These are phyloP conservation scores for Patella ulyssiponensis DNA, from an alignment of 2,888 invertebrate genomes.

Conservation along the genomic window DNA sequence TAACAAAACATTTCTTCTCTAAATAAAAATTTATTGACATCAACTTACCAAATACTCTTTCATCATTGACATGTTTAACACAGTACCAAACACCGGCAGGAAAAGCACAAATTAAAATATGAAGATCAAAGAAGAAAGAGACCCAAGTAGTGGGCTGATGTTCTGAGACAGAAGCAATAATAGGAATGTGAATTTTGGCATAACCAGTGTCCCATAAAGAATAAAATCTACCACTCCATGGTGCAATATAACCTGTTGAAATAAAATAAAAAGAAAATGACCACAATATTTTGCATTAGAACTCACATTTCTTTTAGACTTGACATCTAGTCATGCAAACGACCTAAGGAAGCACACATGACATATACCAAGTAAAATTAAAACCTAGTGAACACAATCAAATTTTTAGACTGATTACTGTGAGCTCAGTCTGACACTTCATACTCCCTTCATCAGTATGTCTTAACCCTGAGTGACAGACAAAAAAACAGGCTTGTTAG, in stretches of 20 bases:
- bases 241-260: slow-evolving; percentile 86
- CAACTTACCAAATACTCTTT: slow-evolving; percentile 92
- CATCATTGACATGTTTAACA: slow-evolving; percentile 96
- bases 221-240: slow-evolving; percentile 97
- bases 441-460: no score
- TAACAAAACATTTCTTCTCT: no score
- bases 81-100: slow-evolving; percentile 99
- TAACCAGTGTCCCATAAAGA: slow-evolving; percentile 99
- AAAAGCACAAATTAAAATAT: slow-evolving; percentile 95
- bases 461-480: no score
- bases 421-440: no score
- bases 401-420: no score
- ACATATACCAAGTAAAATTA: no score
- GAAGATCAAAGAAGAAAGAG: slow-evolving; percentile 89
- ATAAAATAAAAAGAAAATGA: background rate
- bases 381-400: no score
- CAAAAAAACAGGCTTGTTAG: no score
- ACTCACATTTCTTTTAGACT: no score
- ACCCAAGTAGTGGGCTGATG: slow-evolving; percentile 99
- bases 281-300: background rate
- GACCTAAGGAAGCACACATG: no score
- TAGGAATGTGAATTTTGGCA: slow-evolving; percentile 99
- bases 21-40: no score
- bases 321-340: no score
- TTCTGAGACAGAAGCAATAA: slow-evolving; percentile 98